Conservation (phyloP, 2,797 vertebrate species). For the Sarcoramphus papa region DNA sequence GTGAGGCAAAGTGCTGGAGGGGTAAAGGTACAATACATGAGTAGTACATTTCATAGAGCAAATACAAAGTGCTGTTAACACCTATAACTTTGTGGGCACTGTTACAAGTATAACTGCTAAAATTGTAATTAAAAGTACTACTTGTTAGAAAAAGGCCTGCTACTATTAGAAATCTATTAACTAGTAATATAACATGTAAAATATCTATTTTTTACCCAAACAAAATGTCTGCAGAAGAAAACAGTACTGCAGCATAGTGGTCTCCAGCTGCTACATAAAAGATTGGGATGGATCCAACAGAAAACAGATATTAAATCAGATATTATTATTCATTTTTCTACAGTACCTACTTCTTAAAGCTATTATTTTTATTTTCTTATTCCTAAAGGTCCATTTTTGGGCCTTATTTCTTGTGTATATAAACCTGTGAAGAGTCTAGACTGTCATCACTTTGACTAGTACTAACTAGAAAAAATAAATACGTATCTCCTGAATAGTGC, state of each 20-base stretch:
- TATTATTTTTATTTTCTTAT: neutral
- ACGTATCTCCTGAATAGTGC: neutral
- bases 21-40: neutral
- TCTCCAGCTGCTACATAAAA: neutral
- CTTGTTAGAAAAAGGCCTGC: neutral
- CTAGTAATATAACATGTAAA: neutral
- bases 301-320: neutral
- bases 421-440: neutral
- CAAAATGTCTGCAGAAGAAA: neutral
- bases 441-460: neutral
- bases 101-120: neutral
- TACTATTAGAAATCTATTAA: neutral
- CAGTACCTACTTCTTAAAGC: neutral
- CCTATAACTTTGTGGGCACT: neutral
- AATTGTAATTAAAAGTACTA: neutral
- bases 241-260: neutral
- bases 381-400: neutral
- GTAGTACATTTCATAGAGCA: neutral
- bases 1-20: neutral
- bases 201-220: neutral
- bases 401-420: neutral
- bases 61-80: neutral
- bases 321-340: neutral
- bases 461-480: neutral
- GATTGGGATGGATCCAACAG: neutral